A percentile compares a stretch with the other conserved stretches of the same genome.
Conservation (phyloP, 2,888 invertebrate genomes). For the Lysandra bellargus region DNA sequence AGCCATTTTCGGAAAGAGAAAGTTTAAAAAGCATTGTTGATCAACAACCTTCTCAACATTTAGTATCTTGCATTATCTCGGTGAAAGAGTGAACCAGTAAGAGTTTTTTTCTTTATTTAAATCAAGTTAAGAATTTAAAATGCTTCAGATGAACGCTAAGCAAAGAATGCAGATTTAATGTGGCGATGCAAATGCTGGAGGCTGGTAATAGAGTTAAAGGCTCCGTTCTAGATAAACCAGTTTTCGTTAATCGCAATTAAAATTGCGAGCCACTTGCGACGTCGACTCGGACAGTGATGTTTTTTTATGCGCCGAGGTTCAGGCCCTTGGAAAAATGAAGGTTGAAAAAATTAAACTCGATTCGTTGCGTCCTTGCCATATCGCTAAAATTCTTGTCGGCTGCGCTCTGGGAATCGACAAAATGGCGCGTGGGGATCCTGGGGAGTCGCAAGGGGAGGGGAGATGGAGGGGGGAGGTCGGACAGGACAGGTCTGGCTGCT, state of each 20-base stretch:
- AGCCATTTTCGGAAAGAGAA: conserved; percentile 19
- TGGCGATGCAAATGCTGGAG: conserved; percentile 14
- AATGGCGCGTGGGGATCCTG: conserved; percentile 65
- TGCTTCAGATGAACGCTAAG: conserved; percentile 9
- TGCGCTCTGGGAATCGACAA: conserved; percentile 65
- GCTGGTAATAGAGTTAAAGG: conserved; percentile 24
- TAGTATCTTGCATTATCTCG: background rate
- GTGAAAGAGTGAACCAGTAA: conserved; percentile 4
- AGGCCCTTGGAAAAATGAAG: conserved; percentile 37
- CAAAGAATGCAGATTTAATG: background rate
- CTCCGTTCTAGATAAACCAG: conserved; percentile 31
- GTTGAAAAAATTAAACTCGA: conserved; percentile 47
- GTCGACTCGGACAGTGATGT: background rate
- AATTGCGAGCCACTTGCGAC: conserved; percentile 22
- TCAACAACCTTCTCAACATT: conserved; percentile 12
- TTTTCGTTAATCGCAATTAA: conserved; percentile 31
- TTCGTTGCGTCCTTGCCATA: conserved; percentile 59
- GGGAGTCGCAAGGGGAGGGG: conserved; percentile 50
- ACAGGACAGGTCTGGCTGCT: conserved; percentile 47
- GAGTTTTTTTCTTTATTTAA: conserved; percentile 1
- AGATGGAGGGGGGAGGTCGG: conserved; percentile 59
- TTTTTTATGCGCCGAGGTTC: conserved; percentile 23
- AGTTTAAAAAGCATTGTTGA: conserved; percentile 17
- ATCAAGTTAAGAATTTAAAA: background rate
- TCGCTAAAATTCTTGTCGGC: conserved; percentile 53